Conservation (phyloP, 2,113 vertebrate genomes). For the Theristicus caerulescens region DNA sequence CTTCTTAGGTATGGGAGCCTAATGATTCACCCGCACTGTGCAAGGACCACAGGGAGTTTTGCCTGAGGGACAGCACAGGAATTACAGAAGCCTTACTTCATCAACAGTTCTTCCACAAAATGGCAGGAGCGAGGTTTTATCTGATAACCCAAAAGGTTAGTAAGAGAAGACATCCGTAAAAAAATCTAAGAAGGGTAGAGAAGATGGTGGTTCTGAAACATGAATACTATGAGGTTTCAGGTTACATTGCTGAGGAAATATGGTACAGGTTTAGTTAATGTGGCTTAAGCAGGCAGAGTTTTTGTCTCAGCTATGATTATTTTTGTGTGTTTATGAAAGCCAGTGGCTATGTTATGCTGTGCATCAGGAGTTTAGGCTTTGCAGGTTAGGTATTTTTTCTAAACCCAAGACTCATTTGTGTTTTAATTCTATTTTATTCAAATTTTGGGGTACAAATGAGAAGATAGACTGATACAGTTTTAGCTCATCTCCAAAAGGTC, state of each 20-base stretch:
- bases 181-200: background rate
- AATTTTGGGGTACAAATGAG: background rate
- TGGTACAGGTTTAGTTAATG: background rate
- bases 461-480: background rate
- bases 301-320: background rate
- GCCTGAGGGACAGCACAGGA: background rate
- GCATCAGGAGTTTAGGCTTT: background rate
- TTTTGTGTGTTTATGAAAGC: background rate
- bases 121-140: background rate
- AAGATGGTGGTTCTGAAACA: background rate
- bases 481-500: background rate
- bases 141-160: background rate
- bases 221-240: background rate
- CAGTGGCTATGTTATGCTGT: fast-evolving
- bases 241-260: background rate
- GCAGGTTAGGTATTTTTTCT: background rate
- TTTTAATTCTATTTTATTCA: background rate
- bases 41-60: background rate
- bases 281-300: background rate
- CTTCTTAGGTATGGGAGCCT: background rate
- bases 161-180: background rate
- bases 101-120: background rate
- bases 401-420: background rate
- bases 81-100: constrained; percentile 3
- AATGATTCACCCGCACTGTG: background rate